Evolutionary conservation across 2,888 invertebrate genomes (phyloP).

Genomic region (Encarsia formosa): DNA sequence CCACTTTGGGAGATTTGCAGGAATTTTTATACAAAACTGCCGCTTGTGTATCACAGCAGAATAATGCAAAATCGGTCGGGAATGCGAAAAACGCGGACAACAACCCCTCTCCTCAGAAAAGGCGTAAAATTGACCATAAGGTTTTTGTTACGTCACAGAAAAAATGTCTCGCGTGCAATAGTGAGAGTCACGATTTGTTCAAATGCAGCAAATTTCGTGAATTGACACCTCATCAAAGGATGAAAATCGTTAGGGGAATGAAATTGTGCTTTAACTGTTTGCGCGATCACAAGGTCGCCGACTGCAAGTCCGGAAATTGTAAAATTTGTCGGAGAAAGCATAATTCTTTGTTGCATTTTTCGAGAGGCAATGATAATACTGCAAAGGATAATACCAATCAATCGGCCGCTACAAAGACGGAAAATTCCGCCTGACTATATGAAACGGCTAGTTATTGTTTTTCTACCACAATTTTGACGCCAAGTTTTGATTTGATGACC

Average conservation of each 20-base stretch:
- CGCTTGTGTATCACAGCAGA: conserved; percentile 7
- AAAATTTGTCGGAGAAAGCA: not conserved
- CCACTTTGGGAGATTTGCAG: not conserved
- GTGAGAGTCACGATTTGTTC: too few relatives aligned
- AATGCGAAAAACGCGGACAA: not conserved
- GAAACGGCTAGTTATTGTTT: not conserved
- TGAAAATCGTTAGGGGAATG: not conserved
- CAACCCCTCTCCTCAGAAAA: not conserved
- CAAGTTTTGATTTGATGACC: conserved; percentile 2
- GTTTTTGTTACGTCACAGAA: not conserved
- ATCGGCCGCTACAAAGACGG: not conserved
- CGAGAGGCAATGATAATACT: not conserved
- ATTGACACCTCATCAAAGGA: not conserved
- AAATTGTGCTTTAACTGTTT: conserved; percentile 4
- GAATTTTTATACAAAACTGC: conserved; percentile 9
- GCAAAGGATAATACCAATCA: too few relatives aligned
- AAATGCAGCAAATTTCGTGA: not conserved
- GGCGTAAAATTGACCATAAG: not conserved
- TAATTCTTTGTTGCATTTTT: not conserved
- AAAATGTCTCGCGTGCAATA: not conserved
- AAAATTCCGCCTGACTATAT: not conserved
- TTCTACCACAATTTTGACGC: not conserved
- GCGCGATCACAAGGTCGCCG: not conserved
- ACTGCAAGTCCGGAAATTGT: not conserved
- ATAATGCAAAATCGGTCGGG: not conserved